Evolutionary conservation across 92 coral and sea anemone species (phyloP).

Genomic region (Bergia sp.): DNA sequence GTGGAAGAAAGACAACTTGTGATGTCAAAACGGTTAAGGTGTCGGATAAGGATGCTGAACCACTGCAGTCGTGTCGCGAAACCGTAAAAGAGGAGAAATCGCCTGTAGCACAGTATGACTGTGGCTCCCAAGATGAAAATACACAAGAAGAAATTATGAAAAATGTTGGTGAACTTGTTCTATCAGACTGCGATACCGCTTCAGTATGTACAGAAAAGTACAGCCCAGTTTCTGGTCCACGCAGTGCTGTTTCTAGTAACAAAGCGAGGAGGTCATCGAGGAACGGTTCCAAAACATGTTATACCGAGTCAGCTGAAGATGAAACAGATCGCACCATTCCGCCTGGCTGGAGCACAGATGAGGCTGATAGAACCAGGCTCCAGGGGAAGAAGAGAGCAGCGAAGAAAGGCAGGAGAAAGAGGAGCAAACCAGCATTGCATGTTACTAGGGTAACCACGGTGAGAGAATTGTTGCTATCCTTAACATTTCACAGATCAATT

Average conservation of each 20-base stretch:
- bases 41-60: background rate
- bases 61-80: background rate
- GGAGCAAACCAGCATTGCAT: background rate
- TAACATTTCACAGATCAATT: background rate
- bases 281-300: background rate
- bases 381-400: background rate
- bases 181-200: background rate
- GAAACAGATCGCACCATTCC: conserved; percentile 18
- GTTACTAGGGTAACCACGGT: conserved; percentile 19
- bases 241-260: background rate
- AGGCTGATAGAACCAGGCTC: background rate
- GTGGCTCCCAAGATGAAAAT: background rate
- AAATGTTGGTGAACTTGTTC: background rate
- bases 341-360: conserved; percentile 2
- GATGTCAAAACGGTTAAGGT: background rate
- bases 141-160: background rate
- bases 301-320: background rate
- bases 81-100: background rate
- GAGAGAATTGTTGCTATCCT: background rate
- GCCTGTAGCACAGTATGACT: background rate
- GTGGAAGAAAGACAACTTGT: conserved; percentile 5
- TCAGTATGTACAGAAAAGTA: conserved; percentile 20
- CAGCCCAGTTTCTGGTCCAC: background rate
- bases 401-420: background rate
- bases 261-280: background rate